These are phyloP conservation scores for Poeciliopsis presidionis DNA, from an alignment of 2,797 vertebrate genomes.

Conservation along the genomic window DNA sequence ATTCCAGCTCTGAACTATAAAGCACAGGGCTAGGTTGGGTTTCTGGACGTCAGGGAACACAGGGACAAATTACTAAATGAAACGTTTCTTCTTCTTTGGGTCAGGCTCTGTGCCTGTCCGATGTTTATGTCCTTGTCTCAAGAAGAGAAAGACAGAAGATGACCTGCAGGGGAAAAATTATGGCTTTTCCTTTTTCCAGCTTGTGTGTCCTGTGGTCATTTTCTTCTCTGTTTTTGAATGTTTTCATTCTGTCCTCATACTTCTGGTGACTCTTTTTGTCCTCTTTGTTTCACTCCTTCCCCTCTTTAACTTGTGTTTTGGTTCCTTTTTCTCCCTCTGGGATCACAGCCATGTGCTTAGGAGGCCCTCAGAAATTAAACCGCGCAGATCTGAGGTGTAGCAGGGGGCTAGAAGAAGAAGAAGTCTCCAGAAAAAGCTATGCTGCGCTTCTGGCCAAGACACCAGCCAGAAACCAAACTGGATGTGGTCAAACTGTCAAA, in stretches of 20 bases:
- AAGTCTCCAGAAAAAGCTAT: constrained; percentile 79
- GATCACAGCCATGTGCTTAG: constrained; percentile 77
- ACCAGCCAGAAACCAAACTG: constrained; percentile 83
- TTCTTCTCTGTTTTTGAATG: constrained; percentile 14
- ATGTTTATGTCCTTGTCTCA: constrained; percentile 52
- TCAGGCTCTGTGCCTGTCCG: constrained; percentile 48
- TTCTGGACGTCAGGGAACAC: constrained; percentile 65
- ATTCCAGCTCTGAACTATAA: constrained; percentile 51
- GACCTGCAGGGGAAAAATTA: constrained; percentile 24
- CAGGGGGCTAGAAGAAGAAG: constrained; percentile 77
- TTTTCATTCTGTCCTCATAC: constrained; percentile 17
- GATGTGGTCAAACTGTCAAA: constrained; percentile 87
- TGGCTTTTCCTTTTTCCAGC: constrained; percentile 33
- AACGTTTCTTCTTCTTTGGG: constrained; percentile 58
- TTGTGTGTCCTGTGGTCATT: constrained; percentile 34
- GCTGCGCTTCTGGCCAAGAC: constrained; percentile 70
- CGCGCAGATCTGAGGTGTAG: constrained; percentile 77
- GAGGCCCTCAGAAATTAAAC: constrained; percentile 78
- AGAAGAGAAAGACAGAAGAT: constrained; percentile 22
- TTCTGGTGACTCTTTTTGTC: constrained; percentile 25
- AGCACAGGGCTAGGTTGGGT: constrained; percentile 66
- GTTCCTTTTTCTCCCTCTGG: constrained; percentile 62
- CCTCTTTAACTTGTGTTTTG: constrained; percentile 33
- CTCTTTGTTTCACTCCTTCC: constrained; percentile 18
- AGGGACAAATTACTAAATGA: constrained; percentile 75